phyloP scores from a whole-genome alignment of 2,113 vertebrate genomes.

The Pangasianodon hypophthalmus region DNA sequence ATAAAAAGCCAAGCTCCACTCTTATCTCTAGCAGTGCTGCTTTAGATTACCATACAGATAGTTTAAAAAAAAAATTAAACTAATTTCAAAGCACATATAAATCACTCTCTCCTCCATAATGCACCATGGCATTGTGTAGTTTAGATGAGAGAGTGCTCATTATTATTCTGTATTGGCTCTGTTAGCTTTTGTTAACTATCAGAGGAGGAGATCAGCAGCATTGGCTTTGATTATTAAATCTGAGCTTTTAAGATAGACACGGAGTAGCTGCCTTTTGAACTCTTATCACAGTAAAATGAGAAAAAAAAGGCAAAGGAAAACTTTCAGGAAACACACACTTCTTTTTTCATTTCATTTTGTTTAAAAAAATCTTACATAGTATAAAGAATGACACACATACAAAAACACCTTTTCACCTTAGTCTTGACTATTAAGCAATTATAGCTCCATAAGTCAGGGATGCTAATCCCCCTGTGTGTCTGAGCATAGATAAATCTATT shows the following conservation, averaged over 20 bases:
- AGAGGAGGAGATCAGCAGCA: conserved; percentile 58
- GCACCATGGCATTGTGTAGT: conserved; percentile 16
- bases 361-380: neutral
- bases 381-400: neutral
- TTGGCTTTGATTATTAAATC: conserved; percentile 67
- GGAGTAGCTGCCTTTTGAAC: conserved; percentile 63
- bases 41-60: neutral
- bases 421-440: conserved; percentile 73
- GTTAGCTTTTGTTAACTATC: conserved; percentile 56
- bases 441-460: conserved; percentile 59
- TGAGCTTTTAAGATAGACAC: conserved; percentile 69
- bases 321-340: conserved; percentile 39
- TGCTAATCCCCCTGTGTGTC: conserved; percentile 53
- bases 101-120: neutral
- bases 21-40: neutral
- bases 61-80: neutral
- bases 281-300: conserved; percentile 52
- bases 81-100: conserved; percentile 23
- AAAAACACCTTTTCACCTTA: conserved; percentile 63
- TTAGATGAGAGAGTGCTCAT: conserved; percentile 29
- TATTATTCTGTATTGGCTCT: conserved; percentile 29
- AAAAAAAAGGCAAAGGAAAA: conserved; percentile 22
- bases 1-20: neutral
- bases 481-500: conserved; percentile 55
- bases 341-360: too few species aligned